These are phyloP conservation scores for Oligia strigilis DNA, from an alignment of 2,888 invertebrate genomes.

Conservation along the genomic window DNA sequence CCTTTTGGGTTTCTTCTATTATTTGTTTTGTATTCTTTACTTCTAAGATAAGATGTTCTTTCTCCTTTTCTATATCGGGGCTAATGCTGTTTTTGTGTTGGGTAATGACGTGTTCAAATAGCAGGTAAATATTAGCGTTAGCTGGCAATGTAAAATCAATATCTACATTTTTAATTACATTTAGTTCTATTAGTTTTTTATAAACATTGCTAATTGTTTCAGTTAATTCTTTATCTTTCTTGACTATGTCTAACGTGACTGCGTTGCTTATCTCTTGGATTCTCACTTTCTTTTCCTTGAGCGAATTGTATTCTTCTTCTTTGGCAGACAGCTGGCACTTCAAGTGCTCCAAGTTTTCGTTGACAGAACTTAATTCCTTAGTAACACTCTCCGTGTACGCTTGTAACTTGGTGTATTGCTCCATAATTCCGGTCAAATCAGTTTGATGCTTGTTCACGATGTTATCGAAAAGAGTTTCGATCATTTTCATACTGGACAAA, in stretches of 20 bases:
- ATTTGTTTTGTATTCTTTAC: constrained; percentile 68
- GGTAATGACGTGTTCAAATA: constrained; percentile 76
- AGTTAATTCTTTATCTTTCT: constrained; percentile 78
- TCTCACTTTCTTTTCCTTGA: constrained; percentile 79
- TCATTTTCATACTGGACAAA: constrained; percentile 71
- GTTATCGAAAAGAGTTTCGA: constrained; percentile 74
- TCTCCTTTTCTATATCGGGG: constrained; percentile 65
- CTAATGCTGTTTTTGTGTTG: constrained; percentile 56
- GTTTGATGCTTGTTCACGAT: constrained; percentile 72
- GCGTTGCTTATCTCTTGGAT: constrained; percentile 82
- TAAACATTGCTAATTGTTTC: constrained; percentile 73
- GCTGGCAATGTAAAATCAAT: constrained; percentile 71
- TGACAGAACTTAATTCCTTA: constrained; percentile 73
- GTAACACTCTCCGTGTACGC: constrained; percentile 70
- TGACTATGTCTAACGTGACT: constrained; percentile 82
- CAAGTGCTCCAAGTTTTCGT: constrained; percentile 73
- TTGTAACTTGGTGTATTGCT: constrained; percentile 72
- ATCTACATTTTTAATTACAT: constrained; percentile 70
- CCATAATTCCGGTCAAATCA: constrained; percentile 69
- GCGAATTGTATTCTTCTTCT: constrained; percentile 79
- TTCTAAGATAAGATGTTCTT: constrained; percentile 69
- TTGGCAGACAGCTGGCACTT: constrained; percentile 77
- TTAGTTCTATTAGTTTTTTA: constrained; percentile 72
- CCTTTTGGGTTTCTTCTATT: constrained; percentile 74
- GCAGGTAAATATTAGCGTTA: constrained; percentile 68